Base-by-base conservation (phyloP, 92 coral and sea anemone genomes). In the Bergia sp. region DNA sequence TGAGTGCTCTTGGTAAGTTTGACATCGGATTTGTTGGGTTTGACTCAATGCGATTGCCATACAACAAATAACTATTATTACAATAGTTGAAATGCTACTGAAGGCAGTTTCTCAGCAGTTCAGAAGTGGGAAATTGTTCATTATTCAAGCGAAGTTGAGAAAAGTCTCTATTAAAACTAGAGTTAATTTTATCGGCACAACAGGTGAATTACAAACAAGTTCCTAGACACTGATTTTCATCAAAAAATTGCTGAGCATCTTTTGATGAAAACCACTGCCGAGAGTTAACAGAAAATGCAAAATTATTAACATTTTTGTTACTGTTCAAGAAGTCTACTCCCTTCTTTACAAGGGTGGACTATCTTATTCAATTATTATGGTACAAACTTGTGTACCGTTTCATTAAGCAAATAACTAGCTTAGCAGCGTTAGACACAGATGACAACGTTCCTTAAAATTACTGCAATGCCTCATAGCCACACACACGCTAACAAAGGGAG, bases 361-460 rank as follows among this genome's bases (percentile, higher is more conserved):
- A 20, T 42, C 45, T 82, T 23, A 41, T 23, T n/a, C n/a, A 66
- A 13, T 55, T 84, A 37, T 71, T 71, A 84, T 37, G 66, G 44
- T 55, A 84, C 79, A 7, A 3, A 43, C 50, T 5, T 5, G 36
- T 79, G 79, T 71, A 47, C 79, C 87, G 37, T 43, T 21, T 84
- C 29, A 47, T 84, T 71, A 84, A 71, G 87, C 87, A 36, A 69
- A 76, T 50, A 16, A 47, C 47, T 84, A 84, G 87, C 75, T 74
- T 65, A 84, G 87, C 79, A 73, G 77, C 77, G 65, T 84, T 84
- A 84, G 85, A 81, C 50, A 81, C 85, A 18, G 73, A 55, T 81
- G 85, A 39, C 72, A 57, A 84, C 58, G 40, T 57, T 45, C 44
- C 29, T 50, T 71, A 55, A 71, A 44, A 84, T 84, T 71, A 84